phyloP scores from a whole-genome alignment of 2,113 vertebrate species.

The Numida meleagris region DNA sequence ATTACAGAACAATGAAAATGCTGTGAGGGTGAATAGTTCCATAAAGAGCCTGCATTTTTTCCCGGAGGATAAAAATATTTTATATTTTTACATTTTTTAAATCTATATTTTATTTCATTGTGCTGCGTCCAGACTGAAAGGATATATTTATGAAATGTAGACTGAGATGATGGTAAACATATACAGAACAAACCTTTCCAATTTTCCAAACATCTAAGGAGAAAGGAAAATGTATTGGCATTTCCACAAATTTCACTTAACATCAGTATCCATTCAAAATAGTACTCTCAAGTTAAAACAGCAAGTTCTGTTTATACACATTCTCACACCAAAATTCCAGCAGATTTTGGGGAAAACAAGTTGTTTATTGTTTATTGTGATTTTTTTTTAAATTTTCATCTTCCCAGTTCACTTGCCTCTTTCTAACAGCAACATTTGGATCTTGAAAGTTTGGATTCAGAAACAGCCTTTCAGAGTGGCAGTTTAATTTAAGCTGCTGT shows the following conservation, averaged over 20 bases:
- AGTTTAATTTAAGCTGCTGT: conserved; percentile 3
- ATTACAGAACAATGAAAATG: not conserved
- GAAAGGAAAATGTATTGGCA: not conserved
- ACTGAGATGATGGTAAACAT: not conserved
- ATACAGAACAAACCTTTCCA: not conserved
- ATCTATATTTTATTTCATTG: not conserved
- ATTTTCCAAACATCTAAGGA: not conserved
- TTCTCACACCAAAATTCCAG: not conserved
- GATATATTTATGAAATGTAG: not conserved
- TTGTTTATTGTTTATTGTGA: too few relatives aligned
- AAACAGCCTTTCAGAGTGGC: not conserved
- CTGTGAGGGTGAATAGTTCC: not conserved
- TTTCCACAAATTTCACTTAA: not conserved
- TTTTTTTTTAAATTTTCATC: too few relatives aligned
- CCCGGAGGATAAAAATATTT: not conserved
- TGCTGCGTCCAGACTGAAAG: not conserved
- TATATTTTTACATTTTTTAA: not conserved
- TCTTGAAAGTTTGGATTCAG: not conserved
- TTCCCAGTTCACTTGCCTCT: not conserved
- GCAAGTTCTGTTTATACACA: not conserved
- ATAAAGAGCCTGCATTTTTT: not conserved
- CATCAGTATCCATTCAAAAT: not conserved
- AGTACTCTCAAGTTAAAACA: not conserved
- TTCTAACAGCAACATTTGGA: not conserved
- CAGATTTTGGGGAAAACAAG: not conserved